These are phyloP conservation scores for Agapornis canus DNA, from an alignment of 2,797 vertebrate genomes.

Conservation along the genomic window DNA sequence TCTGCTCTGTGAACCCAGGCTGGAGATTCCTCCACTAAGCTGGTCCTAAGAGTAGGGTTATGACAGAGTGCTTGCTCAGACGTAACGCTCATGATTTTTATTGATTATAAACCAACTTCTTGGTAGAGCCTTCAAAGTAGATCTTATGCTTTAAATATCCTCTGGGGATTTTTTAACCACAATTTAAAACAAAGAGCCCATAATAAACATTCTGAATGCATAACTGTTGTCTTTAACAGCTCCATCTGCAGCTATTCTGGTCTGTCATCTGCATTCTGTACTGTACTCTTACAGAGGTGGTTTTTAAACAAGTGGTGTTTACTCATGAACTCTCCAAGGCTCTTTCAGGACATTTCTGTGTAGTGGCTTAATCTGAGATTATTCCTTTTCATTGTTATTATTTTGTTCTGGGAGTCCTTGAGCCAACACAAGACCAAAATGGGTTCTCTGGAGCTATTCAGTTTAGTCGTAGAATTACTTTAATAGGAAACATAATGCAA, in stretches of 20 bases:
- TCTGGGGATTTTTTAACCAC: conserved; percentile 34
- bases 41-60: background rate
- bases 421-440: conserved; percentile 7
- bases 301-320: conserved; percentile 51
- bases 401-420: background rate
- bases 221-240: conserved; percentile 28
- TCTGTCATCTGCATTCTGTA: conserved; percentile 45
- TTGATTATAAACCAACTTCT: conserved; percentile 36
- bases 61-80: background rate
- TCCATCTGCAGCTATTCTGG: conserved; percentile 48
- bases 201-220: conserved; percentile 50
- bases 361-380: conserved; percentile 38
- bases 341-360: conserved; percentile 33
- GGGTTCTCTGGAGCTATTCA: conserved; percentile 42
- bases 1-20: background rate
- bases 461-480: background rate
- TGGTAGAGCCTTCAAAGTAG: conserved; percentile 30
- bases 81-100: background rate
- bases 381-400: background rate
- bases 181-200: background rate
- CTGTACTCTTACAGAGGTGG: conserved; percentile 43
- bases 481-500: background rate
- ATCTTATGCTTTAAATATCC: conserved; percentile 37
- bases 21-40: background rate
- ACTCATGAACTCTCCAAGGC: background rate